phyloP scores from a whole-genome alignment of 2,113 vertebrate species.

The Corydoras maculifer region DNA sequence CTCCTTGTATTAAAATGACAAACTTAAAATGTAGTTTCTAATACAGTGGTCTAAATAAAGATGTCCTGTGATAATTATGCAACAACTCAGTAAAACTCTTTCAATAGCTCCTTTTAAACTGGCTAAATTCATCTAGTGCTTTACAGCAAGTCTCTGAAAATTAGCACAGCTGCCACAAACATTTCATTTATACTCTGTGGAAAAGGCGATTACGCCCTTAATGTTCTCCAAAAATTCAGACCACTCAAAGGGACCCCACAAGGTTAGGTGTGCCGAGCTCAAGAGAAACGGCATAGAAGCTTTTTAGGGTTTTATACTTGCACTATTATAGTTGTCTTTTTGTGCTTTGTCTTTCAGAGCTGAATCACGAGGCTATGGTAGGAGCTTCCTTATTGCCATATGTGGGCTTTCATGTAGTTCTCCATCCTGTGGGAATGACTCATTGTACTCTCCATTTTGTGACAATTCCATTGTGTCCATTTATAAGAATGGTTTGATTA shows the following conservation, averaged over 20 bases:
- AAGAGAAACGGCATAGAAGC: slow-evolving; percentile 53
- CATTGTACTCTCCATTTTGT: slow-evolving; percentile 15
- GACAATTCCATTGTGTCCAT: slow-evolving; percentile 19
- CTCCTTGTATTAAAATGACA: too few species aligned
- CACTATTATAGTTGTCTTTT: slow-evolving; percentile 26
- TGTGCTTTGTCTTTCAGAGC: slow-evolving; percentile 4
- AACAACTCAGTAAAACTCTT: background rate
- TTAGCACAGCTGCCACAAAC: slow-evolving; percentile 46
- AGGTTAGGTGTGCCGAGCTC: slow-evolving; percentile 64
- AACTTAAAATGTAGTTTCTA: too few species aligned
- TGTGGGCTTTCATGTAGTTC: slow-evolving; percentile 25
- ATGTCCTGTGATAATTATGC: background rate
- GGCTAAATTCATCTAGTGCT: background rate
- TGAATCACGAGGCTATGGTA: slow-evolving; percentile 18
- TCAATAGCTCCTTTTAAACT: background rate
- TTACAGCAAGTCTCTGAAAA: slow-evolving; percentile 37
- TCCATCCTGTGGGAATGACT: slow-evolving; percentile 31
- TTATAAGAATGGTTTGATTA: background rate
- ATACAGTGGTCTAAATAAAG: background rate
- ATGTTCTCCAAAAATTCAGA: slow-evolving; percentile 55
- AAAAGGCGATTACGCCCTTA: slow-evolving; percentile 52
- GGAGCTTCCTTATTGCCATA: slow-evolving; percentile 4
- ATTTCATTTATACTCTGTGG: slow-evolving; percentile 52
- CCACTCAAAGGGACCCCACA: slow-evolving; percentile 59
- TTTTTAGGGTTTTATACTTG: slow-evolving; percentile 51